Evolutionary conservation across 2,113 vertebrate genomes (phyloP).

Genomic region (Phalacrocorax pelagicus): DNA sequence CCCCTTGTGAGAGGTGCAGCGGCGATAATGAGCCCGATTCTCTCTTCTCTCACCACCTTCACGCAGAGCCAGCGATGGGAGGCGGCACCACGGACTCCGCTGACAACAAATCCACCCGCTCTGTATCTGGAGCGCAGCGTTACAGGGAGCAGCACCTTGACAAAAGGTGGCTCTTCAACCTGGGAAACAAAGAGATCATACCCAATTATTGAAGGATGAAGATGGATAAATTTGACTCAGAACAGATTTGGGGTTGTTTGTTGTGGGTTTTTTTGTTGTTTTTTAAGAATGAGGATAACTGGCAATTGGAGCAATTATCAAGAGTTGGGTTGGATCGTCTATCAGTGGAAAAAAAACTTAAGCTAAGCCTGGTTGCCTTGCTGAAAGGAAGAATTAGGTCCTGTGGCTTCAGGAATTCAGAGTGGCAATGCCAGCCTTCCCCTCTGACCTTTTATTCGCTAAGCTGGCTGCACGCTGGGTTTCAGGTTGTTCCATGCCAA

Average conservation of each 20-base stretch:
- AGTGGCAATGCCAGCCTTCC: background rate
- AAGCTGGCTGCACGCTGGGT: background rate
- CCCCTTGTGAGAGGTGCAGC: background rate
- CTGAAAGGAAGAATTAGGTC: background rate
- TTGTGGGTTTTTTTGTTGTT: no score
- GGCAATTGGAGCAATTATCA: background rate
- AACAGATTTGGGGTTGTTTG: background rate
- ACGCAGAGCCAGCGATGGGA: background rate
- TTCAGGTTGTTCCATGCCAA: background rate
- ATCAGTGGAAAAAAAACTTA: background rate
- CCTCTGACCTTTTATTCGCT: background rate
- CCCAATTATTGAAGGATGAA: background rate
- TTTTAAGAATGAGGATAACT: background rate
- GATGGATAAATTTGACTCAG: background rate
- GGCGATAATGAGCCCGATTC: rapidly evolving
- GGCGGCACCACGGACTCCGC: rapidly evolving
- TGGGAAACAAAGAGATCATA: background rate
- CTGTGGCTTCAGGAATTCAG: background rate
- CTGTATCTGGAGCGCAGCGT: rapidly evolving
- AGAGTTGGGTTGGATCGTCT: background rate
- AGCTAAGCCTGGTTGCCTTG: background rate
- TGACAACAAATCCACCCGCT: background rate
- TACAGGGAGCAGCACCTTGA: background rate
- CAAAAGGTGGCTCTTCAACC: background rate
- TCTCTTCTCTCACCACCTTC: background rate